Conservation (phyloP, 1,140 invertebrate species). For the Pseudomyrmex flavicornis region DNA sequence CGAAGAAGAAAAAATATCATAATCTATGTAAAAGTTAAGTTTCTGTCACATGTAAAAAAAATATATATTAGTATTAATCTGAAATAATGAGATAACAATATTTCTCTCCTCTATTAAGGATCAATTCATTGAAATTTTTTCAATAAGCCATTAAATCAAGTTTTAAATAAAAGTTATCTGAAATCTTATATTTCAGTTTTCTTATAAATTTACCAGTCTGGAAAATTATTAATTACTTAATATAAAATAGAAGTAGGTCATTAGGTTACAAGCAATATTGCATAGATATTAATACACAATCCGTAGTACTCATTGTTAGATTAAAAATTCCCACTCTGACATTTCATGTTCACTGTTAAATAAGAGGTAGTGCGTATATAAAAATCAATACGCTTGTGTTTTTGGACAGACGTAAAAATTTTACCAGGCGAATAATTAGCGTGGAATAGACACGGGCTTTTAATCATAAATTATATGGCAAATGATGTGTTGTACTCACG, state of each 20-base stretch:
- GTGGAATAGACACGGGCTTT: not conserved
- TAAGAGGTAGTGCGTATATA: not conserved
- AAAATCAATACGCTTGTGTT: not conserved
- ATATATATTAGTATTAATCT: too few species aligned
- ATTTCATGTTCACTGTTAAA: slow-evolving; percentile 16
- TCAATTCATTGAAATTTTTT: too few species aligned
- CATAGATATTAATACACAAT: not conserved
- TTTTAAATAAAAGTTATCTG: too few species aligned
- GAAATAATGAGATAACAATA: too few species aligned
- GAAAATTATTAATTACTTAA: not conserved
- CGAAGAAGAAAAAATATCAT: too few species aligned
- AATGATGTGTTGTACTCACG: too few species aligned
- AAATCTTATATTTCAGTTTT: too few species aligned
- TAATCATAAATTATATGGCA: not conserved
- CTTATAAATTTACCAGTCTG: not conserved
- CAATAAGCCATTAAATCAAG: too few species aligned
- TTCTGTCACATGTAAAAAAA: too few species aligned
- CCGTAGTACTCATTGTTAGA: not conserved
- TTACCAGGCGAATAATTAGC: slow-evolving; percentile 8
- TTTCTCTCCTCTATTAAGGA: too few species aligned
- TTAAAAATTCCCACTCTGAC: not conserved
- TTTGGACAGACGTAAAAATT: not conserved
- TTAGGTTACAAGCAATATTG: not conserved
- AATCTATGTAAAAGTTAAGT: too few species aligned
- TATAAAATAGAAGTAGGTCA: not conserved